Base-by-base conservation (phyloP, 1,140 invertebrate species). In the Chrysoperla carnea region DNA sequence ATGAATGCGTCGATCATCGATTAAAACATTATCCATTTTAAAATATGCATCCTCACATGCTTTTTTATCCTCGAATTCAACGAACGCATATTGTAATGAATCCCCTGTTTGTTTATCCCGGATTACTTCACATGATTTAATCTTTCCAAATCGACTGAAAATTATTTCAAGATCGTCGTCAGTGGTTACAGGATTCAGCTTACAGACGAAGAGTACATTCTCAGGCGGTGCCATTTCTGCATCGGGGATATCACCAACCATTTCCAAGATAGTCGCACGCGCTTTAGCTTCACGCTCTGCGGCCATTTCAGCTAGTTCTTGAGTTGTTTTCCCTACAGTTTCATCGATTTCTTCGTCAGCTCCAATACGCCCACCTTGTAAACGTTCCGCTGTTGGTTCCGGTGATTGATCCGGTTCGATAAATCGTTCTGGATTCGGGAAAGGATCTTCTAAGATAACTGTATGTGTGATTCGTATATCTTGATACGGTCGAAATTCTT, bases 21-120 rank as follows among this genome's bases (percentile, higher is more conserved):
- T 99, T 0, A 99, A 65, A 0, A 99, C 94, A 68, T 99, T 99
- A 56, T 98, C 94, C 96, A 99, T 99, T 70, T 99, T 99, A 52
- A 99, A 95, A 66, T 92, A 99, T 4, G 96, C 96, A 50, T 89
- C 83, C 68, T 99, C 96, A 68, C 95, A 99, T 8, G 92, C 78
- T 59, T 95, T 80, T 51, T 83, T 77, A 47, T 94, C 81, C 46
- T 85, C 86, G 72, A 99, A 99, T 63, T 99, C 96, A 50, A 99
- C 89, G 59, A 99, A 99, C 4, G 93, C 96, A 65, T 99, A 99
- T 56, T 99, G 95, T 39, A 99, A 66, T 0, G 94, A 99, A 57
- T 97, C 91, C 7, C 83, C 82, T 3, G 86, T 84, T 56, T 89
- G 85, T 46, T 82, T 78, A 61, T 99, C 94, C 58, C 87, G 72